phyloP scores from a whole-genome alignment of 2,113 vertebrate genomes.

The Orientallactaga bullata region DNA sequence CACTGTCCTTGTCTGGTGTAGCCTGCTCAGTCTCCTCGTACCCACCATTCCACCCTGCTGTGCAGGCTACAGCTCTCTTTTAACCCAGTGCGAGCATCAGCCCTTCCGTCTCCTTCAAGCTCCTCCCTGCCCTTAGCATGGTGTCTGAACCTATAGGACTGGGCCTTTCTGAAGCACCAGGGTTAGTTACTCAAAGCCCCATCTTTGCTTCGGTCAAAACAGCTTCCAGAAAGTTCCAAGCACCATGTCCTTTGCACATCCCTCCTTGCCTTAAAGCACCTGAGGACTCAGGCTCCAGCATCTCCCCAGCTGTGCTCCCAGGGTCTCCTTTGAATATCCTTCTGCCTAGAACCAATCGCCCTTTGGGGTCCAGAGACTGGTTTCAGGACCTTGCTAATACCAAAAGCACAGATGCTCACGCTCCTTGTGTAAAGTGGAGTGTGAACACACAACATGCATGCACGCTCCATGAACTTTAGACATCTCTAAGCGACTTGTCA shows the following conservation, averaged over 20 bases:
- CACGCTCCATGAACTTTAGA: too few relatives aligned
- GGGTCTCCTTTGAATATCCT: background rate
- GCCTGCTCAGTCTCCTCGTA: background rate
- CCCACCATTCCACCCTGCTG: background rate
- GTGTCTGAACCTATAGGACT: too few relatives aligned
- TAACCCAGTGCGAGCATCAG: background rate
- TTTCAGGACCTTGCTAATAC: background rate
- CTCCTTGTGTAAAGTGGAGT: fast-evolving
- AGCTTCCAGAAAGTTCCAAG: background rate
- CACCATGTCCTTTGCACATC: too few relatives aligned
- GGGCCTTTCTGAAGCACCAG: background rate
- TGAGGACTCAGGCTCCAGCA: background rate
- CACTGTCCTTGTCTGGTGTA: background rate
- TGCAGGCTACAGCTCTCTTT: too few relatives aligned
- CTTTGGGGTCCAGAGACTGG: too few relatives aligned
- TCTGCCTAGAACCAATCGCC: too few relatives aligned
- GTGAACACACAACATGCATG: too few relatives aligned
- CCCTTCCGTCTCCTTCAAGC: background rate
- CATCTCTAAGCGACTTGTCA: too few relatives aligned
- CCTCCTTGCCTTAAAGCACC: background rate
- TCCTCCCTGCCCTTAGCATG: background rate
- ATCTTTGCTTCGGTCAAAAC: background rate
- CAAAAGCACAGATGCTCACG: background rate
- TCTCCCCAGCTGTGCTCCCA: background rate
- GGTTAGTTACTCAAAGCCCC: background rate